Base-by-base conservation (phyloP, 2,888 invertebrate species). In the Melanotus villosus region DNA sequence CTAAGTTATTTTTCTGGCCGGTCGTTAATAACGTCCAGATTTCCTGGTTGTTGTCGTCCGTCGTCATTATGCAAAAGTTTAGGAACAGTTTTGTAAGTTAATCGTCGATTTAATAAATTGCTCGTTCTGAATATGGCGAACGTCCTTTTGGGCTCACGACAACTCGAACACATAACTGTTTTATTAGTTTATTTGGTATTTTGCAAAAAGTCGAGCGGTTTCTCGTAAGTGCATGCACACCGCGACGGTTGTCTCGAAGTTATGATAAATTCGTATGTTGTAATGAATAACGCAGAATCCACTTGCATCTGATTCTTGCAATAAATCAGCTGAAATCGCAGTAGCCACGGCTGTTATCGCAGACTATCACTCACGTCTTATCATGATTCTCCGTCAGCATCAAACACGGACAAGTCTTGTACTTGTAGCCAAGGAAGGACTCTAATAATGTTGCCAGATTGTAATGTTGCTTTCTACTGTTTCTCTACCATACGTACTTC, bases 321-420 rank as follows among this genome's bases (percentile, higher is more conserved):
- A 70, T 72, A 72, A 72, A 72, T 72, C 72, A 72, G 65, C 43
- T 57, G 59, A 59, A 66, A 67, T 65, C 63, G 73, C 75, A 68
- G 77, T 77, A 77, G 77, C 76, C 63, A 70, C 41, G 54, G 70
- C 68, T 73, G 71, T 77, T 78, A 78, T 78, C 78, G 76, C 68
- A 72, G 62, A 70, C 77, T 68, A 77, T 77, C 76, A 77, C 66
- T 78, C 75, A 78, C 59, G 59, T 71, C 72, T 73, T 77, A 78
- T 78, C 78, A 76, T 73, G 78, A 78, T 77, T 70, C 66, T 65
- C 73, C 73, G 75, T 76, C 76, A 75, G 69, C 67, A 73, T 72
- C 73, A 73, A 72, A 75, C 74, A 75, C 73, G 75, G 73, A 58
- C 72, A 73, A 67, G 70, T 70, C 72, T 72, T 75, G 74, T 75